Evolutionary conservation across 2,113 vertebrate species (phyloP).

Genomic region (Brachypodius melanocephalos): DNA sequence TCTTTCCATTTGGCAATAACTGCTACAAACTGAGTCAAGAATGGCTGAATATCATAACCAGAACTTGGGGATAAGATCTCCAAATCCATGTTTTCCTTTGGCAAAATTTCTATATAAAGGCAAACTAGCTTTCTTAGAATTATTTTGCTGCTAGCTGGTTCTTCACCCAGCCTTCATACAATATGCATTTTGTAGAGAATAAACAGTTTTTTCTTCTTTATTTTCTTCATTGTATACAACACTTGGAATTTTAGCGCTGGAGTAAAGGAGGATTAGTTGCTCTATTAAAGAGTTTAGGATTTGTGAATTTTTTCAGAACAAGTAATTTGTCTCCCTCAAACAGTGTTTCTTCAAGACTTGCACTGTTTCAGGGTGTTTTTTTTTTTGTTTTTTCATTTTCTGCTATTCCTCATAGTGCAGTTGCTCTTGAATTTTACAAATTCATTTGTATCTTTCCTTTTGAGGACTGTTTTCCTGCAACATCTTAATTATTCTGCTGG

Average conservation of each 20-base stretch:
- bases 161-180: background rate
- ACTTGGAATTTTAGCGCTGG: background rate
- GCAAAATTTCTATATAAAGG: background rate
- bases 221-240: background rate
- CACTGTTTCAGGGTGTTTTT: background rate
- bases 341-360: background rate
- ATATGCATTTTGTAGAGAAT: background rate
- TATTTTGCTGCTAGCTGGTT: background rate
- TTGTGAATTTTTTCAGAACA: background rate
- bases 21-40: background rate
- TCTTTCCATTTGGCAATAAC: background rate
- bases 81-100: background rate
- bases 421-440: background rate
- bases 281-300: background rate
- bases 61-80: background rate
- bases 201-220: background rate
- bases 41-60: background rate
- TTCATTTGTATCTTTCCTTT: background rate
- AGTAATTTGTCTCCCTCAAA: background rate
- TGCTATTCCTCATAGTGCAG: background rate
- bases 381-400: background rate
- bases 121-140: background rate
- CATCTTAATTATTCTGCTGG: constrained; percentile 16
- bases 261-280: background rate
- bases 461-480: background rate